phyloP scores from a whole-genome alignment of 2,888 invertebrate genomes.

The Actias luna region DNA sequence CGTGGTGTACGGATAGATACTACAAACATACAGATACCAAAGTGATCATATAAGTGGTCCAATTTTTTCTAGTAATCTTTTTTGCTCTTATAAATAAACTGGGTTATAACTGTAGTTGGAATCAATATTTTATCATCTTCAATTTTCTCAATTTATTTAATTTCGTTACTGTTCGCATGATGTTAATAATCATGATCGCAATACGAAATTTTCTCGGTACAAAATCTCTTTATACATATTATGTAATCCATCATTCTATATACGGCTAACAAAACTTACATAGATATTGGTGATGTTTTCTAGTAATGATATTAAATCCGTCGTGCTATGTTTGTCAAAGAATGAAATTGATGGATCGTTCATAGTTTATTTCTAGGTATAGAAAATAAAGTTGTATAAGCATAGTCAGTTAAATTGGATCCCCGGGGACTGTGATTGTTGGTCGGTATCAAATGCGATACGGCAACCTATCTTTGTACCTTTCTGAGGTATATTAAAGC shows the following conservation, averaged over 20 bases:
- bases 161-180: background rate
- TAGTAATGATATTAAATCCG: conserved; percentile 36
- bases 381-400: conserved; percentile 44
- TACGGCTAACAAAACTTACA: background rate
- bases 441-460: conserved; percentile 74
- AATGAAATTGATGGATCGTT: conserved; percentile 58
- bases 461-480: conserved; percentile 59
- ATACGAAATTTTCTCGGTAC: background rate
- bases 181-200: background rate
- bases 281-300: background rate
- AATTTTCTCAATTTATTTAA: background rate
- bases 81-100: background rate
- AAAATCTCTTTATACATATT: background rate
- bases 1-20: too few species aligned
- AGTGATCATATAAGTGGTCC: too few species aligned
- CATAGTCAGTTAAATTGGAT: conserved; percentile 69
- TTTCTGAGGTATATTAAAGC: conserved; percentile 64
- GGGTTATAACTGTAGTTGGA: background rate
- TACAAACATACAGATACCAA: too few species aligned
- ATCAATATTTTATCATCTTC: background rate
- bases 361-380: conserved; percentile 59
- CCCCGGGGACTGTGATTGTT: conserved; percentile 71
- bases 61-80: too few species aligned
- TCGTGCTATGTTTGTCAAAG: conserved; percentile 47
- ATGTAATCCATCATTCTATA: background rate